These are phyloP conservation scores for Agriotes lineatus DNA, from an alignment of 2,888 invertebrate genomes.

Conservation along the genomic window DNA sequence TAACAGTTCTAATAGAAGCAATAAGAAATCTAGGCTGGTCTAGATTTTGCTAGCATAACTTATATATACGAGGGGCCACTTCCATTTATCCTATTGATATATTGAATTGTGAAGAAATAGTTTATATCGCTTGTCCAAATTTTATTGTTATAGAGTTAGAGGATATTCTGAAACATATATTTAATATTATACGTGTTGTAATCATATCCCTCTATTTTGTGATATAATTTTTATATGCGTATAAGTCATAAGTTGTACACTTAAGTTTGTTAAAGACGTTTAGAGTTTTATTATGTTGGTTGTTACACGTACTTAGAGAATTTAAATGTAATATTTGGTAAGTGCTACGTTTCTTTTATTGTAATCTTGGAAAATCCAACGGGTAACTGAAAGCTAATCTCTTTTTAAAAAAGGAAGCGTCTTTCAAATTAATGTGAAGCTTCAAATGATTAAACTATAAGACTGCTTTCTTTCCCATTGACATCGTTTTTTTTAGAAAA, in stretches of 20 bases:
- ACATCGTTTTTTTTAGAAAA: too few species aligned
- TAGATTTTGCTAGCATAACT: slow-evolving; percentile 28
- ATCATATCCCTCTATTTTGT: slow-evolving; percentile 36
- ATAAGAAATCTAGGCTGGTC: slow-evolving; percentile 26
- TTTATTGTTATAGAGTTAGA: slow-evolving; percentile 35
- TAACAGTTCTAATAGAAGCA: slow-evolving; percentile 27
- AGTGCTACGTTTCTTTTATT: too few species aligned
- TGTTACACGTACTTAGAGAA: too few species aligned
- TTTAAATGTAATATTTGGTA: too few species aligned
- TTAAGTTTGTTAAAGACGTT: not conserved
- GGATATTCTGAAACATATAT: slow-evolving; percentile 1
- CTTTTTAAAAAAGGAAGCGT: too few species aligned
- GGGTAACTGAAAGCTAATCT: too few species aligned
- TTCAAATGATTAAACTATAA: too few species aligned
- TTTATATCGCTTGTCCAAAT: slow-evolving; percentile 36
- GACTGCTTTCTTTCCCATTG: too few species aligned
- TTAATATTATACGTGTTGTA: slow-evolving; percentile 16
- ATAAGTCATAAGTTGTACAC: slow-evolving; percentile 1
- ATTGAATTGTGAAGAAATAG: slow-evolving; percentile 3
- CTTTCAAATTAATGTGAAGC: too few species aligned
- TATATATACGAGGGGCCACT: slow-evolving; percentile 34
- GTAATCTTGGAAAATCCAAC: too few species aligned
- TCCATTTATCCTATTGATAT: slow-evolving; percentile 36
- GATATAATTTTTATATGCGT: slow-evolving; percentile 37
- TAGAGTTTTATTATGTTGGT: too few species aligned